Conservation (phyloP, 2,888 invertebrate genomes). For the Nomada fucata region DNA sequence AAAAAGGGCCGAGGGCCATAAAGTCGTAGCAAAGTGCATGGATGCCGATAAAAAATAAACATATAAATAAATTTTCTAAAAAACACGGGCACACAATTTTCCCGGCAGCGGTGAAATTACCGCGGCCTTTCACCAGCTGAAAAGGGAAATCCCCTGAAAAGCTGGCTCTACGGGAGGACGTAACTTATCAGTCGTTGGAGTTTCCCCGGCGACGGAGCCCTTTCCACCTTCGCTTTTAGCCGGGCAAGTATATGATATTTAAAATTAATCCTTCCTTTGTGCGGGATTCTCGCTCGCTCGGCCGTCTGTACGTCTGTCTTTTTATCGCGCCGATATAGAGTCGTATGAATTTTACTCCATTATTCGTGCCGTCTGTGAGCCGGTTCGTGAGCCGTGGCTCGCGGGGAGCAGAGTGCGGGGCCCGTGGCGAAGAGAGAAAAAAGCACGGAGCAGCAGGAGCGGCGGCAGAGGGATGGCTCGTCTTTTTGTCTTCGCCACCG, state of each 20-base stretch:
- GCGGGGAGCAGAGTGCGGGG: slow-evolving; percentile 46
- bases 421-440: slow-evolving; percentile 33
- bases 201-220: slow-evolving; percentile 67
- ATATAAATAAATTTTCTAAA: no score
- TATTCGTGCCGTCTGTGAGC: slow-evolving; percentile 73
- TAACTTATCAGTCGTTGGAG: slow-evolving; percentile 73
- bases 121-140: slow-evolving; percentile 27
- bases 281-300: slow-evolving; percentile 68
- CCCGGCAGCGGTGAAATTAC: slow-evolving; percentile 33
- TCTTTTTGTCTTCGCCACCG: slow-evolving; percentile 79
- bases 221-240: slow-evolving; percentile 74
- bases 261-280: slow-evolving; percentile 84
- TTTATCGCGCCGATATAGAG: slow-evolving; percentile 82
- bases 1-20: not conserved
- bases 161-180: slow-evolving; percentile 62
- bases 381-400: slow-evolving; percentile 50
- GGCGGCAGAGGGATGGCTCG: slow-evolving; percentile 54
- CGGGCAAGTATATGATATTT: slow-evolving; percentile 80
- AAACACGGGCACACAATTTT: slow-evolving; percentile 7
- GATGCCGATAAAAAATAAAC: not conserved
- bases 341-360: slow-evolving; percentile 83
- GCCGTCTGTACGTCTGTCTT: slow-evolving; percentile 78
- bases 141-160: slow-evolving; percentile 65
- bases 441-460: slow-evolving; percentile 42
- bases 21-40: not conserved